A percentile compares a stretch with the other conserved stretches of the same genome.
phyloP scores from a whole-genome alignment of 1,140 invertebrate species.

The Cyphomyrmex costatus region DNA sequence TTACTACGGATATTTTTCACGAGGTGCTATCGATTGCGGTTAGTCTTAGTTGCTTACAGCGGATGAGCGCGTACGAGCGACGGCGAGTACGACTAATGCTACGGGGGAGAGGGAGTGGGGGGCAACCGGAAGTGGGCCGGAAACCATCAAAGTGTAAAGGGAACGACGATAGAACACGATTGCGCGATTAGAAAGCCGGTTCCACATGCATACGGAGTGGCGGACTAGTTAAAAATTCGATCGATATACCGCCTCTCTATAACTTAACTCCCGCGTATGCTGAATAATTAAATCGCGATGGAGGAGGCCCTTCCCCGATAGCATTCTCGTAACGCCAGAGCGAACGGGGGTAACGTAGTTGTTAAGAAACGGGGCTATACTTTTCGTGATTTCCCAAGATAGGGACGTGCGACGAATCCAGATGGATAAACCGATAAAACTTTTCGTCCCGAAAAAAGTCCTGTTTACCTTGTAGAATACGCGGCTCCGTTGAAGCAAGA shows the following conservation, averaged over 20 bases:
- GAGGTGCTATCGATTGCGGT: neutral
- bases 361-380: neutral
- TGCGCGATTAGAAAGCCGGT: conserved; percentile 62
- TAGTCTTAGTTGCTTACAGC: neutral
- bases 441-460: neutral
- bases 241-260: conserved; percentile 70
- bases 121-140: conserved; percentile 59
- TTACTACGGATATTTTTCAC: conserved; percentile 21
- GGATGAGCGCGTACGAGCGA: neutral
- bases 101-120: neutral
- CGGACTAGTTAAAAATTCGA: conserved; percentile 70
- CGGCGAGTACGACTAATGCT: neutral
- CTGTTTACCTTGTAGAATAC: neutral
- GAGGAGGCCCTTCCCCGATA: conserved; percentile 33
- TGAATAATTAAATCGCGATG: conserved; percentile 70
- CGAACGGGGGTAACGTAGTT: neutral
- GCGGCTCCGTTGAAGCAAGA: neutral
- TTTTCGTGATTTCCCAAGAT: conserved; percentile 29
- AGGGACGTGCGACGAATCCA: conserved; percentile 3
- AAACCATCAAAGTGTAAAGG: conserved; percentile 66
- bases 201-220: conserved; percentile 12
- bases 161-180: conserved; percentile 46
- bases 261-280: conserved; percentile 50
- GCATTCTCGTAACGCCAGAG: conserved; percentile 31
- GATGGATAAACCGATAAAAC: neutral